Evolutionary conservation across 2,113 vertebrate species (phyloP).

Genomic region (Rhineura floridana): DNA sequence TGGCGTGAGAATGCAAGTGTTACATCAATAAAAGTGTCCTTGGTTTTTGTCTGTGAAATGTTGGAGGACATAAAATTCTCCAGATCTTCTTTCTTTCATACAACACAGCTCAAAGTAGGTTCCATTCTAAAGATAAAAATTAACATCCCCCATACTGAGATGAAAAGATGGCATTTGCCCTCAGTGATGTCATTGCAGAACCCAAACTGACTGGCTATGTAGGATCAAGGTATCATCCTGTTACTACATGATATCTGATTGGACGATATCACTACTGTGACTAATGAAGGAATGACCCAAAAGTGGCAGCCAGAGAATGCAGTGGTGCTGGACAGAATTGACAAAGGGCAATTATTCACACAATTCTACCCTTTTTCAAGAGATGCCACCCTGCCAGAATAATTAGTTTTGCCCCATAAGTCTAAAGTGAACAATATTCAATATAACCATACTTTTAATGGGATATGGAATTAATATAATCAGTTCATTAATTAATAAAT

Average conservation of each 20-base stretch:
- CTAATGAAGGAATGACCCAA: no score
- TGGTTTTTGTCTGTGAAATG: no score
- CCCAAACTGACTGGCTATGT: no score
- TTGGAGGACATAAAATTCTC: background rate
- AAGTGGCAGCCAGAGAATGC: background rate
- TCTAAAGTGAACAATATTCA: background rate
- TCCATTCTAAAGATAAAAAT: conserved; percentile 45
- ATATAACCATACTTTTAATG: background rate
- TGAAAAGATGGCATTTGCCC: conserved; percentile 35
- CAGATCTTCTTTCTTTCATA: conserved; percentile 7
- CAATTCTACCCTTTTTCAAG: background rate
- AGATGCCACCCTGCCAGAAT: background rate
- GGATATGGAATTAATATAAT: no score
- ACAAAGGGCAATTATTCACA: background rate
- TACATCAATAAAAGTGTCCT: background rate
- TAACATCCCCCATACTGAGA: conserved; percentile 44
- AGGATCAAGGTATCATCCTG: no score
- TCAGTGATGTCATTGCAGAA: no score
- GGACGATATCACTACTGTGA: background rate
- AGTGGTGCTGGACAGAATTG: background rate
- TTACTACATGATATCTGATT: background rate
- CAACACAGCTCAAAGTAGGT: background rate
- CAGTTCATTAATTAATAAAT: background rate
- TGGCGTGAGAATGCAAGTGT: background rate
- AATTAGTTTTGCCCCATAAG: background rate